phyloP scores from a whole-genome alignment of 2,797 vertebrate species.

The Chiloscyllium punctatum region DNA sequence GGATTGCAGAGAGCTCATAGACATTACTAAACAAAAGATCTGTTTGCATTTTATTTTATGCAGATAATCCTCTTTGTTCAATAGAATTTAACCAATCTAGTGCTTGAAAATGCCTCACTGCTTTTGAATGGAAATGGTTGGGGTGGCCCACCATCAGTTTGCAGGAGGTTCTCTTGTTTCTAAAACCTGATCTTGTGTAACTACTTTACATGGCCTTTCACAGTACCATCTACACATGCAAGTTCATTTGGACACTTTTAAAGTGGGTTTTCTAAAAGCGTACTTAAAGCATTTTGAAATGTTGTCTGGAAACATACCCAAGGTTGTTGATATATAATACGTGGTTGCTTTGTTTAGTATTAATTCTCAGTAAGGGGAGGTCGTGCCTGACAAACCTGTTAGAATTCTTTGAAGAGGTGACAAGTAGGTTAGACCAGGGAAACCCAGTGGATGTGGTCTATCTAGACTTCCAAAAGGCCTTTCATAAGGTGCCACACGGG shows the following conservation, averaged over 20 bases:
- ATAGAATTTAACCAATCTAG: neutral
- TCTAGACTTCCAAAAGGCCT: too few relatives aligned
- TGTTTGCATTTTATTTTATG: neutral
- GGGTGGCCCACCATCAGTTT: neutral
- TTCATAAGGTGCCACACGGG: too few relatives aligned
- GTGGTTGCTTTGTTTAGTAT: neutral
- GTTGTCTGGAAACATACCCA: neutral
- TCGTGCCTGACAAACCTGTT: too few relatives aligned
- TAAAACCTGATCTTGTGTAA: neutral
- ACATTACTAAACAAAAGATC: neutral
- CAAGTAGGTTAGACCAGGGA: too few relatives aligned
- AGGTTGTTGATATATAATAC: neutral
- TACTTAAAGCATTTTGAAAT: neutral
- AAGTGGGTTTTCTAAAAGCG: neutral
- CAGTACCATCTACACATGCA: neutral
- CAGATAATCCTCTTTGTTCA: neutral
- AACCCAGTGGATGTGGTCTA: too few relatives aligned
- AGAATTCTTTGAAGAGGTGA: too few relatives aligned
- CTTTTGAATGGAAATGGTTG: neutral
- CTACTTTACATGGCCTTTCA: neutral
- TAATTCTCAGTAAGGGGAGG: neutral
- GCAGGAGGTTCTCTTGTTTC: neutral
- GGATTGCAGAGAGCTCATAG: neutral
- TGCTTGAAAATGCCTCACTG: neutral
- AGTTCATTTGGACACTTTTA: neutral